Evolutionary conservation across 2,113 vertebrate species (phyloP), one percentile per base, ranked within the genome.

Genomic region (Gnathonemus longibarbis): DNA sequence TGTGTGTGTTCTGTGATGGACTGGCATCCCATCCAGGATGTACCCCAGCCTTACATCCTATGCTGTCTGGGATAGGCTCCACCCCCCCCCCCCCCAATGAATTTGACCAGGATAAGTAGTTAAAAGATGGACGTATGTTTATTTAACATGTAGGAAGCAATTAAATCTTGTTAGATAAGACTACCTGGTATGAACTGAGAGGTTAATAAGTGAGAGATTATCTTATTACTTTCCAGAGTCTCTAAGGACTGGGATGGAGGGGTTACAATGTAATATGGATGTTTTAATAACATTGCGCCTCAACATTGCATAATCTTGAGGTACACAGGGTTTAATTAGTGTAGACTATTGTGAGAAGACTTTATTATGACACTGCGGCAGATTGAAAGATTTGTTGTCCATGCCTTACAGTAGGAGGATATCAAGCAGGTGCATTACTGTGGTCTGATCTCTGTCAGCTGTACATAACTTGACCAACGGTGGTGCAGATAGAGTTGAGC

Each of bases 241-340:
- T 52, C 83, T 88, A 19, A 35, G 87, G 87, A 87, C 10, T 45
- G 24, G 56, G 53, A 19, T 62, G 21, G 19, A 88, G 35, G 50
- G 58, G 9, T 5, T 70, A n/a, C 27, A 70, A 70, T 31, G 27
- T 31, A 70, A 70, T 70, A 45, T 70, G 24, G 21, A n/a, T 74
- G 42, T 88, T 88, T 88, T 15, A 70, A 66, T 88, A 66, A 27
- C 21, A 46, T 13, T 66, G 87, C 19, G 56, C 39, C 56, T 88
- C n/a, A 11, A 11, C 42, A 58, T 88, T 88, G 56, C 42, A 45
- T 48, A 88, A 49, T 48, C 88, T 56, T 70, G 24, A 24, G 19
- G 58, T 88, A 70, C 42, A 27, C 58, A 48, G 56, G 88, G 56
- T 70, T n/a, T 46, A 48, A 88, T 88, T 74, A 88, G 56, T 15